These are phyloP conservation scores for Cyclura pinguis DNA, from an alignment of 2,797 vertebrate genomes.

Conservation along the genomic window DNA sequence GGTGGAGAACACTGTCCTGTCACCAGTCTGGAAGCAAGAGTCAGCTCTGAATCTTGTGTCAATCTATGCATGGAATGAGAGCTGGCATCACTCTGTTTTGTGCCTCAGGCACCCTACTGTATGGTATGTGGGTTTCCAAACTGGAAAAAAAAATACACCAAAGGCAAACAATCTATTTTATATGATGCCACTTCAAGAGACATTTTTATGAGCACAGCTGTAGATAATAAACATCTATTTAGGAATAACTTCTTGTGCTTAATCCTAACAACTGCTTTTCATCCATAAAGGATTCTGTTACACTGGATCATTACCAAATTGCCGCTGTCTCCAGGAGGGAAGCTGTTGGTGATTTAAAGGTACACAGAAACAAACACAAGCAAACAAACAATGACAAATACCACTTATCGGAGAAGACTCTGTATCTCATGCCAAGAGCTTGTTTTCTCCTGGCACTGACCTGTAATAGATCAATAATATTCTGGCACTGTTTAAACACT, in stretches of 20 bases:
- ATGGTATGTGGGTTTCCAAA: conserved; percentile 7
- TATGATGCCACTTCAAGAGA: background rate
- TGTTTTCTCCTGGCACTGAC: background rate
- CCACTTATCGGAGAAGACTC: background rate
- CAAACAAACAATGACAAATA: conserved; percentile 21
- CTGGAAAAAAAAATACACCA: rapidly evolving
- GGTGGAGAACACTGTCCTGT: background rate
- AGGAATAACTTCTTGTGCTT: background rate
- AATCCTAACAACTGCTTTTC: background rate
- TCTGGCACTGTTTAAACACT: background rate
- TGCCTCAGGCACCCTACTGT: background rate
- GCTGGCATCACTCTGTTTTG: background rate
- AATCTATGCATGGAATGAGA: background rate
- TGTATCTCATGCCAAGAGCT: background rate
- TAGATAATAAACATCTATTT: background rate
- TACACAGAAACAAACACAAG: background rate
- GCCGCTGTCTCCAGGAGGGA: background rate
- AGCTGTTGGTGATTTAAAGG: background rate
- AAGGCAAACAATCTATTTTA: background rate
- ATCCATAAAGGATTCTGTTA: background rate
- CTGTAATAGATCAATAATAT: background rate
- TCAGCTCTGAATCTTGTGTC: background rate
- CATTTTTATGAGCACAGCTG: background rate
- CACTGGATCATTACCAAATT: background rate
- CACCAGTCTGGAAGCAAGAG: background rate